Evolutionary conservation across 1,140 invertebrate genomes (phyloP), one percentile per base, ranked within the genome.

Genomic region (Spodoptera frugiperda): DNA sequence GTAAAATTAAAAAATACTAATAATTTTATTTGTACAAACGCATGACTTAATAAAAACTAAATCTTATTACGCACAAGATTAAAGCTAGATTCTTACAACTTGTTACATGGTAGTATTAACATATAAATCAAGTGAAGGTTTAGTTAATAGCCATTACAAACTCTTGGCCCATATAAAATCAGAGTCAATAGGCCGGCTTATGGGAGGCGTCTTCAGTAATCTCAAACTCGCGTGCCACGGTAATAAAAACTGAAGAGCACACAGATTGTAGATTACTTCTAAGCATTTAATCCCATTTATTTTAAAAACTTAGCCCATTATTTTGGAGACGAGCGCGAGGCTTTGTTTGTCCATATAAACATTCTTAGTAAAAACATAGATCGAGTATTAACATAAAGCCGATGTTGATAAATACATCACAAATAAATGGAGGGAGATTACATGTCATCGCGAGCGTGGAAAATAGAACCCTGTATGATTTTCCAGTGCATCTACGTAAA

Each of bases 251-350:
- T 65, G 59, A 15, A 15, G 49, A 65, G 48, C 72, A 75, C 54
- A 75, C 48, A 75, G 72, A 75, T 65, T 25, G 48, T 75, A 65
- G 65, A 75, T 75, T 75, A 75, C 72, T 75, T 49, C 33, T 53
- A 53, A 75, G 72, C 59, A 19, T 17, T 74, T 75, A 65, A 75
- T 54, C 57, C 51, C 12, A 61, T 33, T 65, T 54, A 54, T 75
- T 33, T 65, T 17, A 74, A 59, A 33, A 73, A 74, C 49, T 70
- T 70, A 19, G 54, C 25, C 3, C 54, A 21, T 19, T 55, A 3
- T 15, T 3, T 55, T 55, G 21, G 54, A 21, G 33, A 33, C 33
- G 21, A 25, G 21, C 21, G 1, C 3, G 21, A 25, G 21, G n/a
- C n/a, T 25, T 25, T 25, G 25, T 25, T 0, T 25, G 25, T 25